Conservation (phyloP, 1,140 invertebrate species). For the Chionoecetes opilio region DNA sequence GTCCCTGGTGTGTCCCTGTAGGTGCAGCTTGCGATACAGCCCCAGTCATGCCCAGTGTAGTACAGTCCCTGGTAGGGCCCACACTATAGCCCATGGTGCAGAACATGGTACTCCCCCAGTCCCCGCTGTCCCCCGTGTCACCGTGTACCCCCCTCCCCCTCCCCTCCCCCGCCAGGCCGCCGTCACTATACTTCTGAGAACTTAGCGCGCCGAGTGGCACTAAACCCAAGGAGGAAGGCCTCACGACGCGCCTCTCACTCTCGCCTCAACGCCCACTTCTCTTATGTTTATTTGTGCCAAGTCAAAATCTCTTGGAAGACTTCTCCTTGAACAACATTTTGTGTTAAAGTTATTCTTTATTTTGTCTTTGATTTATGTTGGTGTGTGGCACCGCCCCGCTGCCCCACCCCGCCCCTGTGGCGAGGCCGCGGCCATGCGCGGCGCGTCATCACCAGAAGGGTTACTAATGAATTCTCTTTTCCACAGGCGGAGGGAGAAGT, state of each 20-base stretch:
- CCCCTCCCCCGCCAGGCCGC: neutral
- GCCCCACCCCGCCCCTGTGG: neutral
- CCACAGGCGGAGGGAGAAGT: constrained; percentile 73
- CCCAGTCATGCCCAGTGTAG: no score
- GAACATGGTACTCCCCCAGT: neutral
- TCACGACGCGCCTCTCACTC: constrained; percentile 56
- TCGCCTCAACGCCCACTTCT: neutral
- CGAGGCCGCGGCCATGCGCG: neutral
- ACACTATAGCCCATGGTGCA: neutral
- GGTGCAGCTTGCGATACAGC: no score
- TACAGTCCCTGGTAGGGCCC: neutral
- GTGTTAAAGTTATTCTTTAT: constrained; percentile 50
- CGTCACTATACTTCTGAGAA: constrained; percentile 31
- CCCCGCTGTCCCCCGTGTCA: neutral
- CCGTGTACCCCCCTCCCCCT: neutral
- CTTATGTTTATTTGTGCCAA: neutral
- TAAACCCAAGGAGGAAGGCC: constrained; percentile 44
- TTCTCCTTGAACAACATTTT: constrained; percentile 70
- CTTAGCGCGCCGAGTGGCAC: neutral
- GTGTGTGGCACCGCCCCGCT: constrained; percentile 38
- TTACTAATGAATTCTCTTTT: constrained; percentile 64
- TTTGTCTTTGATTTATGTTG: constrained; percentile 48
- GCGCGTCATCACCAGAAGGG: neutral
- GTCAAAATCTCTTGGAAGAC: constrained; percentile 19
- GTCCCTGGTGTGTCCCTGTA: no score